Evolutionary conservation across 2,113 vertebrate species (phyloP).

Genomic region (Talpa occidentalis): DNA sequence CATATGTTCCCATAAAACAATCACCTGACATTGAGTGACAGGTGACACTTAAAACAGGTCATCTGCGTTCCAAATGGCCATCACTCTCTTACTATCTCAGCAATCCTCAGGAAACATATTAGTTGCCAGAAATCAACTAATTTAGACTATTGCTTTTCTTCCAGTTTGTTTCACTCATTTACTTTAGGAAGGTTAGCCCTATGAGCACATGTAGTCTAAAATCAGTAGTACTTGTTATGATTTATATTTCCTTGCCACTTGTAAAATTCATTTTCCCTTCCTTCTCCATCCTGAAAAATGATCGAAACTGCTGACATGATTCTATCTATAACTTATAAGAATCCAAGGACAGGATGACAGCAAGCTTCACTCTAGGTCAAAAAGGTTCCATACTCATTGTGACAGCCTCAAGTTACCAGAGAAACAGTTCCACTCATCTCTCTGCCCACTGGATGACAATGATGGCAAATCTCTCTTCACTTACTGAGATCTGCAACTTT

Average conservation of each 20-base stretch:
- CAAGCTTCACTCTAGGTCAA: background rate
- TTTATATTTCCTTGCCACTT: background rate
- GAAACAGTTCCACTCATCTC: background rate
- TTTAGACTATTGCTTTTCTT: background rate
- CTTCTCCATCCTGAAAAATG: background rate
- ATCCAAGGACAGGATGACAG: background rate
- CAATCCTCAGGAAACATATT: background rate
- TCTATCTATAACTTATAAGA: background rate
- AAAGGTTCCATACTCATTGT: background rate
- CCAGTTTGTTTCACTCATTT: background rate
- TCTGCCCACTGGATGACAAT: background rate
- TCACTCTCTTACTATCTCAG: background rate
- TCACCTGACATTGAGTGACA: constrained; percentile 17
- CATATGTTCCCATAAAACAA: background rate
- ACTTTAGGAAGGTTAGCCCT: background rate
- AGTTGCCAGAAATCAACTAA: background rate
- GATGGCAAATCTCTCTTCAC: background rate
- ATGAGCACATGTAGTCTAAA: background rate
- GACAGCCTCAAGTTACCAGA: background rate
- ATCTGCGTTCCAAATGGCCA: constrained; percentile 1
- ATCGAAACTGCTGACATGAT: background rate
- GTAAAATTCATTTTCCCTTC: constrained; percentile 1
- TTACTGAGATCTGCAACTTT: background rate
- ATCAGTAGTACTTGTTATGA: background rate
- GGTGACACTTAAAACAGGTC: background rate